A percentile compares a stretch with the other conserved stretches of the same genome.
Evolutionary conservation across 2,113 vertebrate genomes (phyloP).

Genomic region (Dicentrarchus labrax): DNA sequence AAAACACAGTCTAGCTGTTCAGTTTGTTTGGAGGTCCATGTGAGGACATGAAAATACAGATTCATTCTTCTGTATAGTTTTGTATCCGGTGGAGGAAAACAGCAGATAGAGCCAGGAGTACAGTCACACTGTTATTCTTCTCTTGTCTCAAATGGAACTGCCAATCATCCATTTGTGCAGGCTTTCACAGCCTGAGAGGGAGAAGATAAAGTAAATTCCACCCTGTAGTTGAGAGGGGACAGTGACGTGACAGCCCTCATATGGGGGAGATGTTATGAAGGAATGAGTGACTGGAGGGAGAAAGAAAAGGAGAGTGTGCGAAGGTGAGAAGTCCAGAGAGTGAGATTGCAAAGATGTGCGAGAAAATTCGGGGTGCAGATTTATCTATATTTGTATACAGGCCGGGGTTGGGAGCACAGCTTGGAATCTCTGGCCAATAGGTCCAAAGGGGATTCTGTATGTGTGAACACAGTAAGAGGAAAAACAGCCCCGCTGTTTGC

Average conservation of each 20-base stretch:
- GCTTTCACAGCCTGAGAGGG: constrained; percentile 54
- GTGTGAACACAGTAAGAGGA: constrained; percentile 61
- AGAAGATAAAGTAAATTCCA: constrained; percentile 46
- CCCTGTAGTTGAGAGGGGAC: constrained; percentile 35
- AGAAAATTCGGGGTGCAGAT: constrained; percentile 29
- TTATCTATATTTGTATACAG: constrained; percentile 55
- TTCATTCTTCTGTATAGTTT: constrained; percentile 21
- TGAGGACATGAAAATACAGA: not conserved
- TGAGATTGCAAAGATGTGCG: constrained; percentile 9
- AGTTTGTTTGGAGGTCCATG: constrained; percentile 22
- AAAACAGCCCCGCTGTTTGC: constrained; percentile 70
- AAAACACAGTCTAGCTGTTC: not conserved
- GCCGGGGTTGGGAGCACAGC: constrained; percentile 9
- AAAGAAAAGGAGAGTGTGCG: not conserved
- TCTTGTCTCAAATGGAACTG: constrained; percentile 54
- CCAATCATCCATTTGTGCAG: constrained; percentile 66
- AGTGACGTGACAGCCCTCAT: constrained; percentile 42
- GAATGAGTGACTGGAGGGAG: not conserved
- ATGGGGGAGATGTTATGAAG: constrained; percentile 39
- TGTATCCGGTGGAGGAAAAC: constrained; percentile 18
- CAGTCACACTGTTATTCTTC: constrained; percentile 42
- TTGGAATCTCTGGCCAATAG: constrained; percentile 45
- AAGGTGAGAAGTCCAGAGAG: constrained; percentile 26
- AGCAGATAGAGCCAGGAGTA: constrained; percentile 34
- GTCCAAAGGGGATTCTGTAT: constrained; percentile 67